Conservation (phyloP, 2,113 vertebrate genomes). For the Spizaetus ornatus region DNA sequence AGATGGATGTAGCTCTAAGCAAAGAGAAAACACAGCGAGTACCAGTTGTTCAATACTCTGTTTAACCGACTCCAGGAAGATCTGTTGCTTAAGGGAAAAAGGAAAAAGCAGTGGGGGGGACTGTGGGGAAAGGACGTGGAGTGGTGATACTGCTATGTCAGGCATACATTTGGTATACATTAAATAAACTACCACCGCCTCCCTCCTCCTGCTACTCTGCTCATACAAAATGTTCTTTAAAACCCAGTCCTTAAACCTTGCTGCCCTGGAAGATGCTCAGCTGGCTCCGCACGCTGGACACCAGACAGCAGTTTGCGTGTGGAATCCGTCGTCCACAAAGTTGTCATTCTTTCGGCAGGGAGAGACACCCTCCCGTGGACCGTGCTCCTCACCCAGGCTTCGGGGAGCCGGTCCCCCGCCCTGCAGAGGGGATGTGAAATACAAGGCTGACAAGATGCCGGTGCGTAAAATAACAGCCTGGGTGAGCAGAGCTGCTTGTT, state of each 20-base stretch:
- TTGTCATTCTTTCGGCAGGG: background rate
- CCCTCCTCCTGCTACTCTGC: background rate
- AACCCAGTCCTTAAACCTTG: background rate
- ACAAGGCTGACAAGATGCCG: background rate
- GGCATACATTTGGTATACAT: background rate
- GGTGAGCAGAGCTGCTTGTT: background rate
- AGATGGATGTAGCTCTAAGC: background rate
- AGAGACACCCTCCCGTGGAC: background rate
- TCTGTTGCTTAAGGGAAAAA: background rate
- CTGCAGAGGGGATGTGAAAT: background rate
- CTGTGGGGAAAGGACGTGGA: background rate
- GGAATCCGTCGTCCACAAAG: background rate
- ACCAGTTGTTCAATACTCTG: background rate
- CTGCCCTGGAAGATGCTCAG: conserved; percentile 10
- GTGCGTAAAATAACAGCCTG: background rate
- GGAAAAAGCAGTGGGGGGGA: background rate
- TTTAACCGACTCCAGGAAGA: background rate
- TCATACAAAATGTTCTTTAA: background rate
- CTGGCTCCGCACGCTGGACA: background rate
- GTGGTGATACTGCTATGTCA: background rate
- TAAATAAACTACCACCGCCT: background rate
- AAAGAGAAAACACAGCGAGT: background rate
- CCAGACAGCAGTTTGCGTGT: background rate
- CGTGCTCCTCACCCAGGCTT: background rate
- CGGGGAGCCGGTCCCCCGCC: background rate